phyloP scores from a whole-genome alignment of 2,797 vertebrate species.

The Mormyrops attenuatus region DNA sequence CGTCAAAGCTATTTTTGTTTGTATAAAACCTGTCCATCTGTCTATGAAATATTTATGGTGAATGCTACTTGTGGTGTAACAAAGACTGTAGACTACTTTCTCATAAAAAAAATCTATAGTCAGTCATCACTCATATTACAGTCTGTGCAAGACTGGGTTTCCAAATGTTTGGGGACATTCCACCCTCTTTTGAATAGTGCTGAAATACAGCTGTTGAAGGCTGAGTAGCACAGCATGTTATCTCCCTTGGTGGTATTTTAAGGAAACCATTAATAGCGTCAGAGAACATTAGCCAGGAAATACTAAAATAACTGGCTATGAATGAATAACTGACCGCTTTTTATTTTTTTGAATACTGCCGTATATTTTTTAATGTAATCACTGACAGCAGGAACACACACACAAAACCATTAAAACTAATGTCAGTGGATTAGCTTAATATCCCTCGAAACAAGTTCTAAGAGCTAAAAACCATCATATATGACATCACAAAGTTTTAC shows the following conservation, averaged over 20 bases:
- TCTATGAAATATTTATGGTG: background rate
- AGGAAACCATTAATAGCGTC: slow-evolving; percentile 73
- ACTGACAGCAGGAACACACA: no score
- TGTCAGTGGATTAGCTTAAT: background rate
- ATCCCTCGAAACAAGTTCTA: background rate
- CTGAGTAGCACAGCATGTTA: slow-evolving; percentile 65
- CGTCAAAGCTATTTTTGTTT: background rate
- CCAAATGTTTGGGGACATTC: slow-evolving; percentile 43
- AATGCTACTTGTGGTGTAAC: background rate
- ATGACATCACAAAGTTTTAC: background rate
- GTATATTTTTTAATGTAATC: background rate
- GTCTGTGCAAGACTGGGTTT: slow-evolving; percentile 41
- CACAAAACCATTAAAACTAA: background rate
- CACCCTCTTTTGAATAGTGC: slow-evolving; percentile 51
- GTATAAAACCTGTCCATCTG: background rate
- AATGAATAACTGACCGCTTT: slow-evolving; percentile 61
- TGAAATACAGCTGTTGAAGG: slow-evolving; percentile 75
- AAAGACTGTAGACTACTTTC: background rate
- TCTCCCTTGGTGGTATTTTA: slow-evolving; percentile 69
- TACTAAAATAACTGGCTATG: slow-evolving; percentile 65
- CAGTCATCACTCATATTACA: slow-evolving; percentile 40
- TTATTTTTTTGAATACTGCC: background rate
- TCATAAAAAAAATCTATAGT: slow-evolving; percentile 16
- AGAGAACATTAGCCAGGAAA: slow-evolving; percentile 65
- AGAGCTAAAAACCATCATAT: background rate